Percentiles rank a stretch among this genome's conserved stretches.
Evolutionary conservation across 2,797 vertebrate genomes (phyloP).

Genomic region (Bradypodion ventrale): DNA sequence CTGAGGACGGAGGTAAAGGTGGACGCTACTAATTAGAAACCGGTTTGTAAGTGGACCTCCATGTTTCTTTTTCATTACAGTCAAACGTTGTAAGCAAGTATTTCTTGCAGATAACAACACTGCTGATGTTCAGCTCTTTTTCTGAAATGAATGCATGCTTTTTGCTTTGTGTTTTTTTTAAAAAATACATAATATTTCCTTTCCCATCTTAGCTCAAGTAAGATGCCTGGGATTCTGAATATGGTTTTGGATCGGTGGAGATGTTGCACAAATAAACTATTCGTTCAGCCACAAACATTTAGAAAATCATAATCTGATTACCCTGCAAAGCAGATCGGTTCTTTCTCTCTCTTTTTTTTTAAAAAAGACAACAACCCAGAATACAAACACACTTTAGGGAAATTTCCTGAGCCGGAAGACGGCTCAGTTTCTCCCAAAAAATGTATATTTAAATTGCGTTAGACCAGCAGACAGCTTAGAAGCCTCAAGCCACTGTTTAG

Average conservation of each 20-base stretch:
- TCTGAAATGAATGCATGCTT: background rate
- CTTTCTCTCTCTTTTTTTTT: conserved; percentile 19
- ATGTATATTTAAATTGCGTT: conserved; percentile 33
- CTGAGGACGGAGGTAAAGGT: too few relatives aligned
- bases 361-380: conserved; percentile 3
- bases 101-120: background rate
- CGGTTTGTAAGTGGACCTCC: background rate
- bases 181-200: background rate
- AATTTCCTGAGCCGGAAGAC: conserved; percentile 63
- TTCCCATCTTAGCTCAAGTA: conserved; percentile 13
- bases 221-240: conserved; percentile 15
- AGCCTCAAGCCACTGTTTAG: conserved; percentile 60
- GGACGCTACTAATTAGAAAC: background rate
- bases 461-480: conserved; percentile 43
- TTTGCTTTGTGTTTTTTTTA: background rate
- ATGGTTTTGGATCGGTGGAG: conserved; percentile 30
- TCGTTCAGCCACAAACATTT: conserved; percentile 45
- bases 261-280: conserved; percentile 51
- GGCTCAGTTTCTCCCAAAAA: conserved; percentile 45
- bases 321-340: conserved; percentile 45
- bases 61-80: background rate
- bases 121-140: background rate
- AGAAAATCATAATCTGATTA: conserved; percentile 64
- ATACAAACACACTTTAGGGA: conserved; percentile 16
- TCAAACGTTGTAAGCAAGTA: conserved; percentile 31